Evolutionary conservation across 92 coral and sea anemone genomes (phyloP), one percentile per base, ranked within the genome.

Genomic region (Hydrozoanthus gracilis): DNA sequence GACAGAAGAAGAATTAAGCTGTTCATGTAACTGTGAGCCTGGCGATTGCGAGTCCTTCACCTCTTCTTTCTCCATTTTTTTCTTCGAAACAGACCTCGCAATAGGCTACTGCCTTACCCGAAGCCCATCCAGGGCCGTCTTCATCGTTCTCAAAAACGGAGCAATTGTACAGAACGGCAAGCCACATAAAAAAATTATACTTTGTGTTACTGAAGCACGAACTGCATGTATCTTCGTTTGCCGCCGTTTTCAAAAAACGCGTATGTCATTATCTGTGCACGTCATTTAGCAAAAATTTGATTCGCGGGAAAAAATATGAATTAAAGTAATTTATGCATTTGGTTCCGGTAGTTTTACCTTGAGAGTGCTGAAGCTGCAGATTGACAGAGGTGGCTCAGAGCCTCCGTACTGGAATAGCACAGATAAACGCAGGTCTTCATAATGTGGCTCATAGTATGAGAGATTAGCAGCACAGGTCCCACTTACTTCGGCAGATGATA

Each of bases 81-180:
- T 73, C 78, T 73, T 73, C 60, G 60, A 73, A 73, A 5, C 78
- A 73, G 61, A 73, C 61, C 60, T 16, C 61, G 44, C 62, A 73
- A 50, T 73, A 73, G 78, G 61, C 78, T 16, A 73, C 78, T 73
- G 78, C 78, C 78, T 73, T 73, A 73, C 78, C 78, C 13, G 60
- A 44, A 44, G 78, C 78, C 78, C 78, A 73, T 49, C 78, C 60
- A 73, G 61, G 61, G 60, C 48, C 61, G 77, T 72, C 77, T 60
- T 60, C 66, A 60, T 60, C 14, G 66, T 60, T 60, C 12, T 60
- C 66, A 60, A 64, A 64, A 15, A 64, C 27, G 27, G 69, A 64
- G 8, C 69, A 8, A 18, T n/a, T 64, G 18, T 64, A 64, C 69
- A 64, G 69, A 64, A 64, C 69, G 69, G 69, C 18, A 64, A 64